Conservation (phyloP, 2,113 vertebrate species). For the Ciconia stormi region DNA sequence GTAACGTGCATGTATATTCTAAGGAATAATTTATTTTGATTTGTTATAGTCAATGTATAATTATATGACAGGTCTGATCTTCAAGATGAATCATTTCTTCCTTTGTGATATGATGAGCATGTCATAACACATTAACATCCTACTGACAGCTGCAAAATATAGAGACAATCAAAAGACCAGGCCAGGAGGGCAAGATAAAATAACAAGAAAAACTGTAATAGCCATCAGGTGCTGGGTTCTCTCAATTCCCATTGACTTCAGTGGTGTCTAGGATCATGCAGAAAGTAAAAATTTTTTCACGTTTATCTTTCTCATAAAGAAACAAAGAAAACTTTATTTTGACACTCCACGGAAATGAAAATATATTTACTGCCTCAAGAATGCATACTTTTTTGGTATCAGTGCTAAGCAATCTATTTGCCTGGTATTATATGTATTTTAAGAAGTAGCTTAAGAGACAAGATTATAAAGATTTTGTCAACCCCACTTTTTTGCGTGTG, state of each 20-base stretch:
- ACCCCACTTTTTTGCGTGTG: neutral
- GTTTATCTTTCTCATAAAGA: neutral
- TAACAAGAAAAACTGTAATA: neutral
- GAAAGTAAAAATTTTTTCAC: neutral
- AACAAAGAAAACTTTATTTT: neutral
- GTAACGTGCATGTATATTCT: neutral
- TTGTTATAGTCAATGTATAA: neutral
- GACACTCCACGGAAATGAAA: neutral
- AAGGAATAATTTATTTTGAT: conserved; percentile 33
- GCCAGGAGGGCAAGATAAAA: conserved; percentile 21
- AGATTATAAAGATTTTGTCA: neutral
- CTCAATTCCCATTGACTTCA: neutral
- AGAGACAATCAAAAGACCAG: neutral
- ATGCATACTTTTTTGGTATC: neutral
- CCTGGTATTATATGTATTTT: neutral
- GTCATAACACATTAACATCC: conserved; percentile 16
- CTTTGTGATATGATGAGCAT: neutral
- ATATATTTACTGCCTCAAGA: neutral
- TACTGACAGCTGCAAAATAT: conserved; percentile 21
- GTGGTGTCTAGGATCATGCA: neutral
- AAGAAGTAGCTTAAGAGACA: neutral
- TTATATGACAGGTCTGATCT: neutral
- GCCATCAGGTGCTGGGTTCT: neutral
- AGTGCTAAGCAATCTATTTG: neutral
- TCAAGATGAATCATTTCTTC: neutral